A percentile compares a stretch with the other conserved stretches of the same genome.
Evolutionary conservation across 2,797 vertebrate genomes (phyloP).

Genomic region (Chiloscyllium punctatum): DNA sequence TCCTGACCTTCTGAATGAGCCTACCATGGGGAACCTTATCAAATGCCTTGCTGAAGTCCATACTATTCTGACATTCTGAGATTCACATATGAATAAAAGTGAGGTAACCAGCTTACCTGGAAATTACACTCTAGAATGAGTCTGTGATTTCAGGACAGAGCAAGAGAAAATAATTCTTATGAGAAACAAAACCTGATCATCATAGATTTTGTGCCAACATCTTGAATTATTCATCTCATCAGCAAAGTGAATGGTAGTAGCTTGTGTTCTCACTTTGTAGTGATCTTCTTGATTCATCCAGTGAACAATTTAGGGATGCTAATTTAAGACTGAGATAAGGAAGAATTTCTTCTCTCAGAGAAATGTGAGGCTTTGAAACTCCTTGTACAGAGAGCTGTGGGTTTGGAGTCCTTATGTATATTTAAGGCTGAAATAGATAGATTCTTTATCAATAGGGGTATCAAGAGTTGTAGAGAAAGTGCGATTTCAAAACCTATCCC

Average conservation of each 20-base stretch:
- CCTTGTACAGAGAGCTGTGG: too few species aligned
- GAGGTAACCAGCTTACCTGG: not conserved
- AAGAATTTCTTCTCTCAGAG: too few species aligned
- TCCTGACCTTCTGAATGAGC: too few species aligned
- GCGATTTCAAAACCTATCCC: too few species aligned
- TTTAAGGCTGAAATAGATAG: too few species aligned
- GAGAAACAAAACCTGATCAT: not conserved
- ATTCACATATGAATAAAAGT: not conserved
- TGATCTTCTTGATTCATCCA: not conserved
- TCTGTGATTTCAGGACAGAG: not conserved
- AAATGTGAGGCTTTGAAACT: too few species aligned
- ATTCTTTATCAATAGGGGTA: too few species aligned
- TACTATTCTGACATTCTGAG: not conserved
- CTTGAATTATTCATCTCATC: not conserved
- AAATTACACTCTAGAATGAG: not conserved
- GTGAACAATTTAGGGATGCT: not conserved
- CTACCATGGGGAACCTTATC: too few species aligned
- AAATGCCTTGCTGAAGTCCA: too few species aligned
- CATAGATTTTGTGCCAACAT: not conserved
- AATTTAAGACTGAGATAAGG: too few species aligned
- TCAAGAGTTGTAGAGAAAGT: too few species aligned
- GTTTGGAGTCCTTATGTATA: too few species aligned
- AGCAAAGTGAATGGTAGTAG: not conserved
- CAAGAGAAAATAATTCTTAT: not conserved
- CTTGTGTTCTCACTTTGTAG: not conserved